These are phyloP conservation scores for Tryphoninae sp. DNA, from an alignment of 2,888 invertebrate species.

Conservation along the genomic window DNA sequence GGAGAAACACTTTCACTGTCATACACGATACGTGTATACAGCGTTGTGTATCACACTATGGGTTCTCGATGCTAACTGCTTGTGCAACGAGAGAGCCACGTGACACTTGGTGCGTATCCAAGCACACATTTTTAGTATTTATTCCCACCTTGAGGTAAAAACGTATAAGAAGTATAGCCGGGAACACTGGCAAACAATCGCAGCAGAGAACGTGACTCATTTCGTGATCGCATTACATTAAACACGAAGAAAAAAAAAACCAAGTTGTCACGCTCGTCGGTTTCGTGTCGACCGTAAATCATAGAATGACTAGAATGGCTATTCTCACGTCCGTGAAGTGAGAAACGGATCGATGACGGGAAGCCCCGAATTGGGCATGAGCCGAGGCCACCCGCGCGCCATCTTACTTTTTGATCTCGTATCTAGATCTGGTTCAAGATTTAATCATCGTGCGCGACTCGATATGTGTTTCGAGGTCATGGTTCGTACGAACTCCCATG, in stretches of 20 bases:
- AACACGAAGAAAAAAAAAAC: neutral
- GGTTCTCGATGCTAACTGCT: slow-evolving; percentile 20
- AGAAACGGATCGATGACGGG: neutral
- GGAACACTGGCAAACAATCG: neutral
- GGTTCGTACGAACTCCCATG: slow-evolving; percentile 26
- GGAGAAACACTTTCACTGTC: slow-evolving; percentile 80
- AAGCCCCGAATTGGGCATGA: slow-evolving; percentile 21
- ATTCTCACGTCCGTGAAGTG: neutral
- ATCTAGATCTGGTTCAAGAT: slow-evolving; percentile 67
- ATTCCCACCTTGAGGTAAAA: slow-evolving; percentile 5
- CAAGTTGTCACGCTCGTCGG: neutral
- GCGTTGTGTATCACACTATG: neutral
- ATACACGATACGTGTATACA: slow-evolving; percentile 68
- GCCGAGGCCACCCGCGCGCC: slow-evolving; percentile 25
- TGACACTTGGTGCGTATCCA: slow-evolving; percentile 18
- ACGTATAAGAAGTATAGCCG: neutral
- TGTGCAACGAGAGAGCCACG: slow-evolving; percentile 43
- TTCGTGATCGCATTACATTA: slow-evolving; percentile 43
- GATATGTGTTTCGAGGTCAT: slow-evolving; percentile 55
- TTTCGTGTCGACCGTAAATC: slow-evolving; percentile 11
- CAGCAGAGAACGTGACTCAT: slow-evolving; percentile 36
- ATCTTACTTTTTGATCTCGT: slow-evolving; percentile 24
- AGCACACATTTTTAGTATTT: slow-evolving; percentile 29
- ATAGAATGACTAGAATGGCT: neutral
- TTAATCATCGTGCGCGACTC: slow-evolving; percentile 33